Evolutionary conservation across 1,140 invertebrate genomes (phyloP), one percentile per base, ranked within the genome.

Genomic region (Ditylenchus dipsaci): DNA sequence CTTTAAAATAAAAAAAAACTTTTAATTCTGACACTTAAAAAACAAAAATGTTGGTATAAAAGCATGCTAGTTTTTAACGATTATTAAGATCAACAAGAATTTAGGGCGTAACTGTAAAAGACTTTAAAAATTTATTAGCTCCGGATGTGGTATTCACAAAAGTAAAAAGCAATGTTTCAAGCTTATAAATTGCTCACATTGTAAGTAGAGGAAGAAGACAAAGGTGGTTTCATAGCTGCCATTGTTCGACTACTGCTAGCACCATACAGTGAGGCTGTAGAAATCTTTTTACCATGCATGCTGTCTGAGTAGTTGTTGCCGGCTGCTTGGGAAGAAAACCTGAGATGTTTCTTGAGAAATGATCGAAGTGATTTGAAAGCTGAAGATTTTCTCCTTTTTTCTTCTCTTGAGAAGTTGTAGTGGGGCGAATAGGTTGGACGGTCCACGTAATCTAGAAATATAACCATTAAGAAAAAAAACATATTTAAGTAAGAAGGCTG

Each of bases 311-410:
- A 33, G 27, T 13, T 3, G 29, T 29, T 61, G 38, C 38, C 29
- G 29, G 59, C 29, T 7, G 27, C 29, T 19, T 43, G 27, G 5
- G 27, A 33, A 29, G n/a, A 21, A 21, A 33, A 21, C 27, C 19
- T 33, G 29, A 61, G 59, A 30, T 33, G 27, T 30, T 61, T 61
- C 29, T 61, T 61, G 5, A 61, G 38, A 30, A 61, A 61, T 1
- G 59, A 61, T 3, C 59, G 19, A 26, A 61, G 29, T 29, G 59
- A 61, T 61, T 61, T 61, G 59, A 61, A 61, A 3, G 59, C 59
- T 5, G 59, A 61, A 19, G 27, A 33, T 27, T 61, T 61, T n/a
- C 59, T 21, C 15, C 49, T 19, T 53, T 53, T 53, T 53, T 53
- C 49, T 19, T 19, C 49, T 53, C 49, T 53, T 8, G 15, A 53